These are phyloP conservation scores for Anguilla marmorata DNA, from an alignment of 2,797 vertebrate species.

Conservation along the genomic window DNA sequence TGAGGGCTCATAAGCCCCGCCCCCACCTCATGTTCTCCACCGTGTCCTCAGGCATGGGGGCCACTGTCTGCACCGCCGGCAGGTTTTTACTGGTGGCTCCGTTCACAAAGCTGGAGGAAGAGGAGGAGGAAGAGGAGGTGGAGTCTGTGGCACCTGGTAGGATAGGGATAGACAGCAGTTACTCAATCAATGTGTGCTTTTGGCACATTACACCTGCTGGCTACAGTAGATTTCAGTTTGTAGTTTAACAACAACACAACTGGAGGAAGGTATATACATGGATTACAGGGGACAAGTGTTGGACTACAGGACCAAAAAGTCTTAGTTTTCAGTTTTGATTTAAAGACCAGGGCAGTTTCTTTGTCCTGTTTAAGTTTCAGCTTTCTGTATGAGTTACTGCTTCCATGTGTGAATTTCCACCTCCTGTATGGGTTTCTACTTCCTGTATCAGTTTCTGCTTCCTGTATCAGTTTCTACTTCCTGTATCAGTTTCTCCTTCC, in stretches of 20 bases:
- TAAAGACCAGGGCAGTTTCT: background rate
- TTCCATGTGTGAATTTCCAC: too few relatives aligned
- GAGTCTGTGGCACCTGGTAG: constrained; percentile 92
- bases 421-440: too few relatives aligned
- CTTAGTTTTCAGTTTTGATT: background rate
- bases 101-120: constrained; percentile 96
- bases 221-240: background rate
- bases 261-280: background rate
- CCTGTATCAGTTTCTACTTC: too few relatives aligned
- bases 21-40: constrained; percentile 96
- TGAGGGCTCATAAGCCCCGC: background rate
- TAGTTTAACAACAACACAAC: background rate
- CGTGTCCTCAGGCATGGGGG: constrained; percentile 97
- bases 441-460: too few relatives aligned
- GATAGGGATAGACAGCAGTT: constrained; percentile 18
- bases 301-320: background rate
- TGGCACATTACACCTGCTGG: background rate
- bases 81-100: constrained; percentile 98
- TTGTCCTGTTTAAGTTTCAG: too few relatives aligned
- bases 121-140: constrained; percentile 93
- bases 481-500: too few relatives aligned
- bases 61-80: constrained; percentile 96
- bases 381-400: too few relatives aligned
- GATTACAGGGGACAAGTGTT: background rate
- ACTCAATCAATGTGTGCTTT: background rate